Base-by-base conservation (phyloP, 2,888 invertebrate genomes). In the Ophioninae sp. region DNA sequence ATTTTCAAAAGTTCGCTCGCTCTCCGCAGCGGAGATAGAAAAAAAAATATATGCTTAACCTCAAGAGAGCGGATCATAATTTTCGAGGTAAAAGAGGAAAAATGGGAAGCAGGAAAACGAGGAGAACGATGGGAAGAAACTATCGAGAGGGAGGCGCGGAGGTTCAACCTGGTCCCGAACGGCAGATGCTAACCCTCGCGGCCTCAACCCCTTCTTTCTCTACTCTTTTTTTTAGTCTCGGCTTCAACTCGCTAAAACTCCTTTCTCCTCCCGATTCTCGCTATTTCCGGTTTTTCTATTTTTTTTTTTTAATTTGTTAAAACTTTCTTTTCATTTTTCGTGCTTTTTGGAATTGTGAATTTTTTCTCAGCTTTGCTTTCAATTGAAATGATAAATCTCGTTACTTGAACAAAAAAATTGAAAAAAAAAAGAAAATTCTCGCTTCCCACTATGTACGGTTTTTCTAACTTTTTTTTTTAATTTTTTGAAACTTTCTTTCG, bases 121-220 rank as follows among this genome's bases (percentile, higher is more conserved):
- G 20, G 37, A 58, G 71, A 37, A 58, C 20, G 37, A 39, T 20
- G 39, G 56, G 22, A 22, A 61, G 72, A 37, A 61, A 41, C 23
- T 30, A 17, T 23, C 37, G 30, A 71, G 2, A 39, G 37, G 37
- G 20, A 13, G 13, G 8, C 78, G 76, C 82, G 63, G 65, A 77
- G 77, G 82, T 80, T 82, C 83, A 79, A 64, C 76, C 68, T 74
- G 71, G 85, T 74, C 67, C 63, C 86, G 63, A 74, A 86, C 84
- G 79, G 86, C 86, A 87, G 86, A 85, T 87, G 86, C 85, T 85
- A 87, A 82, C 81, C 85, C 85, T 84, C 83, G 69, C 81, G 72
- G 75, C 83, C 78, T 74, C 84, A 85, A 86, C 85, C 85, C 86
- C 77, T 86, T 86, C 78, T 41, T 58, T 37, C 65, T 75, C 41